Percentiles rank a stretch among this genome's conserved stretches.
Conservation (phyloP, 2,113 vertebrate genomes). For the Loxodonta africana region DNA sequence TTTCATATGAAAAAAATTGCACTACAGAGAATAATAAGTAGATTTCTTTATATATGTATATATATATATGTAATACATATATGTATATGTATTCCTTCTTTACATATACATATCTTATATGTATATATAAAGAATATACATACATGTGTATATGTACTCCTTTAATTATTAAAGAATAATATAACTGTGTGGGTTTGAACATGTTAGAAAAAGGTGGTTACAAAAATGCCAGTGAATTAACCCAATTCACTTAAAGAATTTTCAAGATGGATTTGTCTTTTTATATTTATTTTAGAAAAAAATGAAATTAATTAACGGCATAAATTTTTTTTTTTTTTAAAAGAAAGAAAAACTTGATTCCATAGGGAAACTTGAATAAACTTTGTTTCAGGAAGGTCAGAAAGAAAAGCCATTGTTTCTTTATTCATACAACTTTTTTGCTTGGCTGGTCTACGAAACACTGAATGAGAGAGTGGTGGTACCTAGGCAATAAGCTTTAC, state of each 20-base stretch:
- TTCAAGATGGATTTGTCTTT: constrained; percentile 56
- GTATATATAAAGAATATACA: too few species aligned
- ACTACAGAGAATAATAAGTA: neutral
- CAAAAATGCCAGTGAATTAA: constrained; percentile 52
- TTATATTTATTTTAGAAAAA: constrained; percentile 54
- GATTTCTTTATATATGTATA: neutral
- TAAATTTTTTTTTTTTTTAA: neutral
- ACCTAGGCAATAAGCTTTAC: constrained; percentile 47
- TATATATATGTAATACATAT: neutral
- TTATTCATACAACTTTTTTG: constrained; percentile 65
- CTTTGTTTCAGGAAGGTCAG: constrained; percentile 60
- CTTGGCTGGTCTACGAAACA: constrained; percentile 52
- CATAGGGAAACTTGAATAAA: neutral
- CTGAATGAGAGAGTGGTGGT: constrained; percentile 18
- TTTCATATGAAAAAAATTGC: neutral
- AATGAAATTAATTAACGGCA: neutral
- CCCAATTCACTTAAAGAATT: neutral
- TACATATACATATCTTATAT: too few species aligned
- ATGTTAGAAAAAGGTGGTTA: constrained; percentile 32
- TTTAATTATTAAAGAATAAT: neutral
- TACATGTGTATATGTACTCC: too few species aligned
- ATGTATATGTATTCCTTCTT: too few species aligned
- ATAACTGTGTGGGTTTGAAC: neutral
- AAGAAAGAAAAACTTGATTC: constrained; percentile 47
- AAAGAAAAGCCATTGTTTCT: constrained; percentile 62